Percentiles rank a stretch among this genome's conserved stretches.
phyloP scores from a whole-genome alignment of 2,797 vertebrate species.

The Betta splendens region DNA sequence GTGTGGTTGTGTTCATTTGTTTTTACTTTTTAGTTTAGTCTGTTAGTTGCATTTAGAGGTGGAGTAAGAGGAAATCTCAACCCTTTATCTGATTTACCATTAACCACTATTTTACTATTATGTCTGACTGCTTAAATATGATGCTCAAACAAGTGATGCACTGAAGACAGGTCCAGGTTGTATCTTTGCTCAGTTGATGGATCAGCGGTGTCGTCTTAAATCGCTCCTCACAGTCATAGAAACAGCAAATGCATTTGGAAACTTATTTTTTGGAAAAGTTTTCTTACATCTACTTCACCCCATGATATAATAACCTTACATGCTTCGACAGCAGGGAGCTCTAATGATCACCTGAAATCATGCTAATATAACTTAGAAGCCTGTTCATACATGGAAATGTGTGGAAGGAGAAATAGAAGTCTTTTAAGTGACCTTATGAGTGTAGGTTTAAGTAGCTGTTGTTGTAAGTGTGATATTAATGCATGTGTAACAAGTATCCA shows the following conservation, averaged over 20 bases:
- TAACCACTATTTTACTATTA: too few species aligned
- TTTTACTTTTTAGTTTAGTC: background rate
- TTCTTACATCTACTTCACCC: background rate
- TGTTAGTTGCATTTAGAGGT: too few species aligned
- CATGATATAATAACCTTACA: background rate
- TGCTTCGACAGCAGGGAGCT: background rate
- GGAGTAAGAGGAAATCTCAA: too few species aligned
- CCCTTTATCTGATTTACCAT: background rate
- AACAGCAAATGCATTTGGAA: background rate
- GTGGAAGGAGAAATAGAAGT: background rate
- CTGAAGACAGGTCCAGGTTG: slow-evolving; percentile 1
- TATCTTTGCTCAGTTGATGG: slow-evolving; percentile 1
- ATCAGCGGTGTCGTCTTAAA: background rate
- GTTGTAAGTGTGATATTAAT: too few species aligned
- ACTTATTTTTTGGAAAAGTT: background rate
- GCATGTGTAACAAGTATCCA: too few species aligned
- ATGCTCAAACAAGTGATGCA: too few species aligned
- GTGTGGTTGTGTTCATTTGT: background rate
- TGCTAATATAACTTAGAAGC: background rate
- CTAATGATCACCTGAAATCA: background rate
- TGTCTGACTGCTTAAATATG: too few species aligned
- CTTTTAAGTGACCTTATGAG: background rate
- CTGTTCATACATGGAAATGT: background rate
- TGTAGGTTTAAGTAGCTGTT: too few species aligned
- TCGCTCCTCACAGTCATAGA: background rate